Evolutionary conservation across 92 coral and sea anemone species (phyloP).

Genomic region (Nematostella vectensis): DNA sequence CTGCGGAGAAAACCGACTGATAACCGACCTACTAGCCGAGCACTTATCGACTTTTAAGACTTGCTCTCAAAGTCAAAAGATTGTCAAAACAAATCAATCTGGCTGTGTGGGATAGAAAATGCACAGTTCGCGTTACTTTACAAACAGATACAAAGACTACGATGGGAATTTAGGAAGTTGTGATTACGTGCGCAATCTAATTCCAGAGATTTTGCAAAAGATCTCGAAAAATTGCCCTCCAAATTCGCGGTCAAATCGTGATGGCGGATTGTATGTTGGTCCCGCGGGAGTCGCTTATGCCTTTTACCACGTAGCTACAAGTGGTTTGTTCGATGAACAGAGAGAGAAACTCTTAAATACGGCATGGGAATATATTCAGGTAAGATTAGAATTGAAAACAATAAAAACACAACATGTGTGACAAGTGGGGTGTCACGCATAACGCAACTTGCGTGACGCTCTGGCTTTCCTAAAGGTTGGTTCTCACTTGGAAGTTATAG

Average conservation of each 20-base stretch:
- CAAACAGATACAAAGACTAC: conserved; percentile 49
- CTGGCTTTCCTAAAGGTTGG: no score
- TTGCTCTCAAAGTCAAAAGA: no score
- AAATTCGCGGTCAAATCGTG: conserved; percentile 32
- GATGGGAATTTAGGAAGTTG: conserved; percentile 41
- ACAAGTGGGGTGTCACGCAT: no score
- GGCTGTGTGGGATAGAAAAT: no score
- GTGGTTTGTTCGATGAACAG: conserved; percentile 41
- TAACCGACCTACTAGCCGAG: neutral
- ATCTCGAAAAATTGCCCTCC: conserved; percentile 64
- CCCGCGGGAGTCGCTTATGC: conserved; percentile 77
- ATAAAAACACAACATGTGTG: no score
- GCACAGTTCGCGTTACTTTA: conserved; percentile 47
- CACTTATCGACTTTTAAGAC: no score
- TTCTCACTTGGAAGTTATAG: no score
- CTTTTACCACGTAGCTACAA: conserved; percentile 56
- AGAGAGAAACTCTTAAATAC: conserved; percentile 44
- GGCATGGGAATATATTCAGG: conserved; percentile 72
- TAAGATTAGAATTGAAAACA: conserved; percentile 5
- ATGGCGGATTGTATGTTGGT: conserved; percentile 87
- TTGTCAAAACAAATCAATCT: no score
- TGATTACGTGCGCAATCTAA: conserved; percentile 53
- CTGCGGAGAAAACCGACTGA: conserved; percentile 5
- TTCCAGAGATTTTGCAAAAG: conserved; percentile 29
- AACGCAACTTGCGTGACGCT: no score